A percentile compares a stretch with the other conserved stretches of the same genome.
Evolutionary conservation across 2,113 vertebrate genomes (phyloP).

Genomic region (Chlorodrepanis virens): DNA sequence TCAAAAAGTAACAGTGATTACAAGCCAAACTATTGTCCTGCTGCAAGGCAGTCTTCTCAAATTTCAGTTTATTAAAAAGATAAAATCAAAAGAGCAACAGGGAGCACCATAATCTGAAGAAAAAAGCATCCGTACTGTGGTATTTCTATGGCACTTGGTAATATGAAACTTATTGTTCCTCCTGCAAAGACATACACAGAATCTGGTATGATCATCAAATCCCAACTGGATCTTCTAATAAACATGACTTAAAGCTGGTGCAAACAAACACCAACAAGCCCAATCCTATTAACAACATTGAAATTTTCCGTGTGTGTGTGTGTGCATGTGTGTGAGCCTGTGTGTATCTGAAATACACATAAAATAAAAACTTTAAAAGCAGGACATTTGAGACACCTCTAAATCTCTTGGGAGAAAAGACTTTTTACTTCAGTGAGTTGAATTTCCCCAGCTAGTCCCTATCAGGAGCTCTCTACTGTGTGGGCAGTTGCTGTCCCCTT

Average conservation of each 20-base stretch:
- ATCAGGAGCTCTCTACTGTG: not conserved
- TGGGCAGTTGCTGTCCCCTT: not conserved
- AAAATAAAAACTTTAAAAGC: not conserved
- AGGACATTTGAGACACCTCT: not conserved
- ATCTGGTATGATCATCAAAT: not conserved
- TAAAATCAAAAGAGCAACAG: not conserved
- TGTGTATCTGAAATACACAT: not conserved
- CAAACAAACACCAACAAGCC: not conserved
- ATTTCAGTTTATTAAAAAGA: not conserved
- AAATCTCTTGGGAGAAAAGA: not conserved
- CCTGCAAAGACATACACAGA: not conserved
- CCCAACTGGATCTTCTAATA: not conserved
- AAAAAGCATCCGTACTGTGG: not conserved
- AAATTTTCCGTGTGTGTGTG: not conserved
- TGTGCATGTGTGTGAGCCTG: too few relatives aligned
- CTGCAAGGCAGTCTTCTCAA: not conserved
- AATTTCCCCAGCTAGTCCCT: not conserved
- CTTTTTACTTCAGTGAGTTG: not conserved
- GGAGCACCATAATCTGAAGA: not conserved
- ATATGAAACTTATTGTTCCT: not conserved
- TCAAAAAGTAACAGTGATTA: not conserved
- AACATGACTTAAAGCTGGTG: not conserved
- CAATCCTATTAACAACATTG: not conserved
- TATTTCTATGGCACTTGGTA: not conserved
- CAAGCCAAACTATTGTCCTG: not conserved